phyloP scores from a whole-genome alignment of 2,888 invertebrate genomes.

The Lycaena phlaeas region DNA sequence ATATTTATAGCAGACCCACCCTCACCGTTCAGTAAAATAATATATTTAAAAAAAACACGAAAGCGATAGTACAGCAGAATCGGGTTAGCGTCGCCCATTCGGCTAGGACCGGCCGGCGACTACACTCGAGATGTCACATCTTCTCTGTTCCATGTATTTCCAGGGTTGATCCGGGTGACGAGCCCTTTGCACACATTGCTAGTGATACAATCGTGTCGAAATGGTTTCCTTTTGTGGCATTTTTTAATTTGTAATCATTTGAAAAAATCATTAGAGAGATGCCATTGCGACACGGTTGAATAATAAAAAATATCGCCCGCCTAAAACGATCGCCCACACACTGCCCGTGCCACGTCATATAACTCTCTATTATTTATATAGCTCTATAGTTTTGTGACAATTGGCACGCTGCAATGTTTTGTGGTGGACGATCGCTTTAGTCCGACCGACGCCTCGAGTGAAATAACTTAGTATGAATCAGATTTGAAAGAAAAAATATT shows the following conservation, averaged over 20 bases:
- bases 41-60: constrained; percentile 1
- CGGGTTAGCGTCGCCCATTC: background rate
- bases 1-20: constrained; percentile 30
- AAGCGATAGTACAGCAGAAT: background rate
- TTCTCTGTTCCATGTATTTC: constrained; percentile 27
- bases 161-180: constrained; percentile 61
- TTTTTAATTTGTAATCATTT: too few relatives aligned
- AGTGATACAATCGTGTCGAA: constrained; percentile 55
- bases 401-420: constrained; percentile 2
- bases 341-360: background rate
- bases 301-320: constrained; percentile 47
- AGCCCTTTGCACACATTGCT: constrained; percentile 69
- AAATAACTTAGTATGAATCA: background rate
- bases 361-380: background rate
- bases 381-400: constrained; percentile 1
- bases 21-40: constrained; percentile 33
- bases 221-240: too few relatives aligned
- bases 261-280: constrained; percentile 14
- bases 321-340: constrained; percentile 40
- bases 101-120: background rate
- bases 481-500: background rate
- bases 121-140: background rate
- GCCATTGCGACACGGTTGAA: constrained; percentile 50
- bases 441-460: background rate
- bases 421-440: constrained; percentile 4